Evolutionary conservation across 2,888 invertebrate genomes (phyloP), one percentile per base, ranked within the genome.

Genomic region (Syrphus vitripennis): DNA sequence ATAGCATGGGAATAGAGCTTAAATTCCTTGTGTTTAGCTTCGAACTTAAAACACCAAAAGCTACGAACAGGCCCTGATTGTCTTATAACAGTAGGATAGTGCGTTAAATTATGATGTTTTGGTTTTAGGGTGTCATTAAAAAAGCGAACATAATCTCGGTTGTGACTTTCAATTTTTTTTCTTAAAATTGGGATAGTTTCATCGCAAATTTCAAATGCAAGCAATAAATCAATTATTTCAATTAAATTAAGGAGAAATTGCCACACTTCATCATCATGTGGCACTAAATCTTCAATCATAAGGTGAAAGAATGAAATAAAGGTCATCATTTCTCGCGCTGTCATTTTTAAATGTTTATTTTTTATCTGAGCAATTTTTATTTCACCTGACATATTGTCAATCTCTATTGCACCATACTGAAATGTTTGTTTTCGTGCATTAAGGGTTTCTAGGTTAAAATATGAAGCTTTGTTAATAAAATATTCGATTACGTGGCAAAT

Each of bases 391-490:
- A 50, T 50, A 50, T 50, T 50, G 50, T 50, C 50, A 50, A 50
- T 50, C 50, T 50, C 50, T 50, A 50, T 50, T 50, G 9, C 50
- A 24, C 50, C 50, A 24, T 24, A 50, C 12, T 50, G 50, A 50
- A 50, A 45, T 45, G 34, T 87, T 84, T 88, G 10, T 67, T 88
- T 89, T 77, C 89, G 74, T 12, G 12, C 57, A 82, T 89, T 89
- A 7, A 90, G 63, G 6, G 26, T 87, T 55, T 87, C 75, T 69
- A 89, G 71, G 59, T 65, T 19, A 70, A 89, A 89, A 79, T 81
- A 87, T 63, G 88, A 86, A 55, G 65, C 75, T 59, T 40, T 83
- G 1, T 67, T 0, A 1, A 74, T 88, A 50, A 87, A 88, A 79
- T 88, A 88, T 3, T 12, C 31, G 5, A 89, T 83, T 6, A 84